Evolutionary conservation across 1,140 invertebrate species (phyloP), one percentile per base, ranked within the genome.

Genomic region (Drosophila nigrodunni): DNA sequence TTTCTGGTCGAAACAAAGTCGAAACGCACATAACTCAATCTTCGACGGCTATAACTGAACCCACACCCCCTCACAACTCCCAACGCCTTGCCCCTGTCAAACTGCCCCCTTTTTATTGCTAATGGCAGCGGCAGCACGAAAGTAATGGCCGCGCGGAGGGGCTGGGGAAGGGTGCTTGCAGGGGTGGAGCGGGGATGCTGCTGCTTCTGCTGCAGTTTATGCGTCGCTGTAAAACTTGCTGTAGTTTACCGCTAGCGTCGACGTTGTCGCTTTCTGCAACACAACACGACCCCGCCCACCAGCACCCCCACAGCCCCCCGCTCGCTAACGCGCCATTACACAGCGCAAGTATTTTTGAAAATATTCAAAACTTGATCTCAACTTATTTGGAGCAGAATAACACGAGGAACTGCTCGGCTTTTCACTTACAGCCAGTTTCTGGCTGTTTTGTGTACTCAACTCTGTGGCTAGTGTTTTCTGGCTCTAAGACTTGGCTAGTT

Each of bases 11-110:
- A 78, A 91, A 91, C 83, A 91, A 90, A 89, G 85, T 89, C 85
- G 78, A 89, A 87, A 80, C 90, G 81, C 90, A 91, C 90, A 92
- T 91, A 92, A 92, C 90, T 92, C 90, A 92, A 92, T 91, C 87
- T 92, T 92, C 90, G 90, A 92, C 74, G 70, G 76, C 61, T 52
- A 62, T 62, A 65, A 55, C 61, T 11, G 18, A 39, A 21, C 18
- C 18, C 39, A 18, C 21, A 25, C 2, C 55, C 21, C 30, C 9
- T 35, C n/a, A n/a, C 30, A 11, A 2, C 11, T 34, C 7, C 39
- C n/a, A 4, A 0, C 8, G 9, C 15, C 18, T 9, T 2, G 18
- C 43, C 30, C 25, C 11, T 46, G 59, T 30, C 43, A 6, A 13
- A 49, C 52, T 69, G 78, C 30, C 68, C 83, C 78, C 41, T 74